phyloP scores from a whole-genome alignment of 2,113 vertebrate genomes.

The Ageneiosus marmoratus region DNA sequence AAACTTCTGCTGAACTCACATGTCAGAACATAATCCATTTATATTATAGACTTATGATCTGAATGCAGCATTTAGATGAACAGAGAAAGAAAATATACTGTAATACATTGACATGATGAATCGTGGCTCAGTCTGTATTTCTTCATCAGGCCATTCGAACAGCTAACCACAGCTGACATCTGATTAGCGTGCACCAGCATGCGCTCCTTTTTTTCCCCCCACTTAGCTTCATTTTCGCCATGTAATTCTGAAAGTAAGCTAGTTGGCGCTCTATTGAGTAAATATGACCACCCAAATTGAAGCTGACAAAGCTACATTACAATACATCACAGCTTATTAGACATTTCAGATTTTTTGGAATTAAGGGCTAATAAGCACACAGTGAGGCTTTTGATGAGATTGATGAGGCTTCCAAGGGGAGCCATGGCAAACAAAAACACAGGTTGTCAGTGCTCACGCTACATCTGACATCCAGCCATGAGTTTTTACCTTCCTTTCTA shows the following conservation, averaged over 20 bases:
- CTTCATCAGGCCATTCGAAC: conserved; percentile 24
- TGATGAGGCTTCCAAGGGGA: conserved; percentile 62
- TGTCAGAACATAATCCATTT: conserved; percentile 1
- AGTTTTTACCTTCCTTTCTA: neutral
- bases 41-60: conserved; percentile 1
- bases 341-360: conserved; percentile 77
- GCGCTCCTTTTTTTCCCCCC: conserved; percentile 26
- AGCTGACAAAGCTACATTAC: conserved; percentile 79
- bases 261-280: conserved; percentile 62
- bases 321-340: conserved; percentile 82
- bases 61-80: conserved; percentile 30
- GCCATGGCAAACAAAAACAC: neutral
- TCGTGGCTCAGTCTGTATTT: conserved; percentile 16
- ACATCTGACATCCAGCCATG: neutral
- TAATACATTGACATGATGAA: conserved; percentile 26
- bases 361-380: conserved; percentile 76
- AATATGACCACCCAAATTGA: conserved; percentile 75
- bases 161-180: conserved; percentile 54
- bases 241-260: conserved; percentile 51
- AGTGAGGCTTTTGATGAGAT: conserved; percentile 71
- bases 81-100: neutral
- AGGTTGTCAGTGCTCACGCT: neutral
- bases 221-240: conserved; percentile 57
- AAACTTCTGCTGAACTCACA: conserved; percentile 9
- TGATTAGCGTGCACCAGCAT: conserved; percentile 53